Evolutionary conservation across 2,888 invertebrate species (phyloP).

Genomic region (Brachypterus glaber): DNA sequence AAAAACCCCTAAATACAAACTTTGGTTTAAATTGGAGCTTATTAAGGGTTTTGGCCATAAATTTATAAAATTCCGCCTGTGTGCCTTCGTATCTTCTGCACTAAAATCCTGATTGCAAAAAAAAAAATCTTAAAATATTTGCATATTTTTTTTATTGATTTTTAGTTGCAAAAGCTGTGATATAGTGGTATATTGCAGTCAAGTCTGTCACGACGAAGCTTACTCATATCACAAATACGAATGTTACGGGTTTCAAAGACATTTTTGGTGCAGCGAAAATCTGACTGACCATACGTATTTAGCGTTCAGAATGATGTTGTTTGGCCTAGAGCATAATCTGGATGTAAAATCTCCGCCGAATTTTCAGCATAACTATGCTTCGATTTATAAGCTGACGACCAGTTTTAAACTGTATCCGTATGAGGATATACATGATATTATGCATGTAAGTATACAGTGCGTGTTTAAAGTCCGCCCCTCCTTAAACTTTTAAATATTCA

Average conservation of each 20-base stretch:
- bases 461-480: too few relatives aligned
- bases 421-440: conserved; percentile 19
- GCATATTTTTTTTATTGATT: conserved; percentile 10
- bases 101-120: too few relatives aligned
- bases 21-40: too few relatives aligned
- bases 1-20: too few relatives aligned
- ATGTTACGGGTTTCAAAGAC: conserved; percentile 27
- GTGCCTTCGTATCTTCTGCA: too few relatives aligned
- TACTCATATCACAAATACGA: conserved; percentile 26
- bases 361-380: conserved; percentile 20
- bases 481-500: too few relatives aligned
- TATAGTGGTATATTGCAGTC: conserved; percentile 24
- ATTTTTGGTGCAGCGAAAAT: conserved; percentile 24
- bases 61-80: too few relatives aligned
- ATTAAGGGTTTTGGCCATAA: too few relatives aligned
- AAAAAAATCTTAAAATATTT: too few relatives aligned
- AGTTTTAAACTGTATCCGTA: conserved; percentile 19
- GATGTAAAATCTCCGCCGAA: conserved; percentile 12
- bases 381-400: conserved; percentile 19
- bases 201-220: conserved; percentile 17
- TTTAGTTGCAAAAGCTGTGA: conserved; percentile 25
- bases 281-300: conserved; percentile 21
- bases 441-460: too few relatives aligned
- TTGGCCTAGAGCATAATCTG: conserved; percentile 22
- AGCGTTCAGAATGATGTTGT: conserved; percentile 26